A percentile compares a stretch with the other conserved stretches of the same genome.
phyloP scores from a whole-genome alignment of 2,888 invertebrate genomes.

The Lycia hirtaria region DNA sequence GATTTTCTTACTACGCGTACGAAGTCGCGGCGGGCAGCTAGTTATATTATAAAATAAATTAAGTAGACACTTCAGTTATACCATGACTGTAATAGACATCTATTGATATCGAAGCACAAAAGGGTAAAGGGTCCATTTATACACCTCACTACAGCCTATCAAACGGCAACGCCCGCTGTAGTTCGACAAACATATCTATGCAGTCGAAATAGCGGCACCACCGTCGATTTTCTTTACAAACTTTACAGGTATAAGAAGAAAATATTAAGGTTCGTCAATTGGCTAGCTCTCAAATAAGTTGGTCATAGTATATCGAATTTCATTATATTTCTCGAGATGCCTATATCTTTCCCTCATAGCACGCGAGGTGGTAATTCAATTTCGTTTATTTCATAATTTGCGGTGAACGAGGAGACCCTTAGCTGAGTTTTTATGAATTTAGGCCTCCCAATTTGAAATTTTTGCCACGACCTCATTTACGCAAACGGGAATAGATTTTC shows the following conservation, averaged over 20 bases:
- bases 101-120: slow-evolving; percentile 21
- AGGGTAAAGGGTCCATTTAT: slow-evolving; percentile 20
- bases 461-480: slow-evolving; percentile 4
- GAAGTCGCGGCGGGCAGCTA: too few relatives aligned
- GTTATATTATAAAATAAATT: slow-evolving; percentile 17
- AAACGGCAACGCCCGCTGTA: slow-evolving; percentile 4
- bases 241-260: not conserved
- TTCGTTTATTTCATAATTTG: slow-evolving; percentile 39
- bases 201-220: not conserved
- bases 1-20: too few relatives aligned
- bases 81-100: slow-evolving; percentile 1
- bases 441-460: slow-evolving; percentile 4
- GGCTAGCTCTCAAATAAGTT: not conserved
- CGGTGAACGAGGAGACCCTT: slow-evolving; percentile 19
- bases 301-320: slow-evolving; percentile 32
- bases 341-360: slow-evolving; percentile 26
- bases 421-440: slow-evolving; percentile 19
- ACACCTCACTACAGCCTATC: slow-evolving; percentile 11
- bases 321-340: slow-evolving; percentile 37
- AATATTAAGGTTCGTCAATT: not conserved
- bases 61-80: not conserved
- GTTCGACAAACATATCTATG: not conserved
- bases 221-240: not conserved
- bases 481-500: not conserved
- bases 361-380: slow-evolving; percentile 35